phyloP scores from a whole-genome alignment of 2,888 invertebrate species.

The Pyralis farinalis region DNA sequence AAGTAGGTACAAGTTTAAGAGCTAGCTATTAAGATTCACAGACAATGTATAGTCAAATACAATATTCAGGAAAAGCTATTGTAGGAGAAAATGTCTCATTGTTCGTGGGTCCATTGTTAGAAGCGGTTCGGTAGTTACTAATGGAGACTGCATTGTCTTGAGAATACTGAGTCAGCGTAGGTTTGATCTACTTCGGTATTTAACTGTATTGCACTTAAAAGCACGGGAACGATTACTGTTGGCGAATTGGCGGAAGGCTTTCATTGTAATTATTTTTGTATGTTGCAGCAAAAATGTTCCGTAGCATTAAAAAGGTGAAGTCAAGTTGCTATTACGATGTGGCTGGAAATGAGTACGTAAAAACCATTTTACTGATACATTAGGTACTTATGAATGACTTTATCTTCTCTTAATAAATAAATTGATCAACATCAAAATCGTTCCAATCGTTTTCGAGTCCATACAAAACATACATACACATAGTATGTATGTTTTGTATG shows the following conservation, averaged over 20 bases:
- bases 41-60: conserved; percentile 67
- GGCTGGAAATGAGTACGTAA: too few species aligned
- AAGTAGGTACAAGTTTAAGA: conserved; percentile 48
- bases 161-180: conserved; percentile 42
- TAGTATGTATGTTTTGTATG: too few species aligned
- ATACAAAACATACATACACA: too few species aligned
- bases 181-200: conserved; percentile 31
- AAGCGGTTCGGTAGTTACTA: conserved; percentile 60
- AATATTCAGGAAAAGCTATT: conserved; percentile 73
- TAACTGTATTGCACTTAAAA: conserved; percentile 31
- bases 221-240: conserved; percentile 11
- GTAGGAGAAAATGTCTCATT: conserved; percentile 69
- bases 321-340: too few species aligned
- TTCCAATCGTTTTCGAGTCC: too few species aligned
- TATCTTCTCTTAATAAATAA: too few species aligned
- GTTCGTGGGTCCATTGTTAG: conserved; percentile 59
- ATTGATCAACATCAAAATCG: too few species aligned
- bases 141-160: conserved; percentile 72
- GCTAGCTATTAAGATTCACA: conserved; percentile 46
- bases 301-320: too few species aligned
- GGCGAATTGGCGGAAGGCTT: background rate
- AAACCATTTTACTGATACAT: too few species aligned
- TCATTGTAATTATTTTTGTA: background rate
- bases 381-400: too few species aligned
- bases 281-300: too few species aligned